Conservation (phyloP, 2,113 vertebrate species). For the Corydoras maculifer region DNA sequence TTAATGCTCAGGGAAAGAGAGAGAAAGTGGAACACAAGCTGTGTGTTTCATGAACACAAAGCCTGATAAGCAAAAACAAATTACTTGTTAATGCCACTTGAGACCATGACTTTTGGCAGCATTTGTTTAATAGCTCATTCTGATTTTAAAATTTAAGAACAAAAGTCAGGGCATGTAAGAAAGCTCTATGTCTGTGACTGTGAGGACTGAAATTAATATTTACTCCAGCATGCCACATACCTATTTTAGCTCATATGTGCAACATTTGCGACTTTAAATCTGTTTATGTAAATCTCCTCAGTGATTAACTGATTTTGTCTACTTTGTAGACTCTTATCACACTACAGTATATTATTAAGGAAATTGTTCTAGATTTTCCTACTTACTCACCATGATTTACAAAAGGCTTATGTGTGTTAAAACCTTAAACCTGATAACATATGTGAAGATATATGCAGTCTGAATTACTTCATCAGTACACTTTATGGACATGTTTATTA, state of each 20-base stretch:
- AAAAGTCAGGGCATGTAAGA: slow-evolving; percentile 40
- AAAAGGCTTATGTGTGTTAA: no score
- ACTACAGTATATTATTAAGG: not conserved
- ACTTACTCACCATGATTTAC: no score
- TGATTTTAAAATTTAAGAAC: slow-evolving; percentile 69
- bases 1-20: slow-evolving; percentile 61
- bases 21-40: slow-evolving; percentile 62
- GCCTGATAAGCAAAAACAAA: slow-evolving; percentile 67
- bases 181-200: not conserved
- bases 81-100: slow-evolving; percentile 70
- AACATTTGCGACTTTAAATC: slow-evolving; percentile 49
- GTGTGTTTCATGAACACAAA: slow-evolving; percentile 70
- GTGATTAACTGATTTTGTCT: no score
- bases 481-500: no score
- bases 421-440: no score
- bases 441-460: no score
- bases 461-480: no score
- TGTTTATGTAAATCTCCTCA: slow-evolving; percentile 46
- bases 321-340: slow-evolving; percentile 6
- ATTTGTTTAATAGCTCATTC: slow-evolving; percentile 88
- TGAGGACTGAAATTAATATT: not conserved
- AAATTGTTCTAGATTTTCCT: no score
- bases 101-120: slow-evolving; percentile 91
- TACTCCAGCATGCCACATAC: slow-evolving; percentile 3
- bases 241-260: slow-evolving; percentile 38